Conservation (phyloP, 2,888 invertebrate genomes). For the Heteromurus nitidus region DNA sequence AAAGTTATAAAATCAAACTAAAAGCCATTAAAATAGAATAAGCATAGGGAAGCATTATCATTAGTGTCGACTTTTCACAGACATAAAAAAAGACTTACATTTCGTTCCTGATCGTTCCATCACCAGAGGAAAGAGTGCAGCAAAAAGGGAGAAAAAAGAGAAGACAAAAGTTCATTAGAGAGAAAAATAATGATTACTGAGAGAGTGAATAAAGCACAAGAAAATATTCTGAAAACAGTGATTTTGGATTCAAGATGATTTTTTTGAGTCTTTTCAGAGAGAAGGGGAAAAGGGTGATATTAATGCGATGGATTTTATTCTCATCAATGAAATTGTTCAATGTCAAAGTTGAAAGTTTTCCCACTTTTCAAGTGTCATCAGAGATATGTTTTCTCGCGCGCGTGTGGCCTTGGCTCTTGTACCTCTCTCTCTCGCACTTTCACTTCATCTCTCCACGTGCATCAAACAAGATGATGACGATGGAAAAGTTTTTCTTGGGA, state of each 20-base stretch:
- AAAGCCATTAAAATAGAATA: too few species aligned
- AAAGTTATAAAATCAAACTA: too few species aligned
- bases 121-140: slow-evolving; percentile 21
- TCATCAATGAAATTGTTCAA: slow-evolving; percentile 27
- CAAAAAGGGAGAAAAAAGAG: slow-evolving; percentile 24
- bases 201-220: too few species aligned
- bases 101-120: slow-evolving; percentile 53
- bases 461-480: background rate
- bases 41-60: too few species aligned
- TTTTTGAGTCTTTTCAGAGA: too few species aligned
- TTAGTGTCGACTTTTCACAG: too few species aligned
- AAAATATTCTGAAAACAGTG: too few species aligned
- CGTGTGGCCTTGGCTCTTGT: slow-evolving; percentile 19
- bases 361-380: slow-evolving; percentile 13
- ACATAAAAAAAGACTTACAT: slow-evolving; percentile 43
- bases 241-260: too few species aligned
- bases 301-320: too few species aligned
- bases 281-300: too few species aligned
- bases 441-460: too few species aligned
- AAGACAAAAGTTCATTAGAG: slow-evolving; percentile 19
- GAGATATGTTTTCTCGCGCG: slow-evolving; percentile 1
- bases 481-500: background rate
- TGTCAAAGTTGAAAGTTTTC: slow-evolving; percentile 33
- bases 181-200: too few species aligned
- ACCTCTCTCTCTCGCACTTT: background rate